Evolutionary conservation across 2,888 invertebrate species (phyloP).

Genomic region (Folsomia candida): DNA sequence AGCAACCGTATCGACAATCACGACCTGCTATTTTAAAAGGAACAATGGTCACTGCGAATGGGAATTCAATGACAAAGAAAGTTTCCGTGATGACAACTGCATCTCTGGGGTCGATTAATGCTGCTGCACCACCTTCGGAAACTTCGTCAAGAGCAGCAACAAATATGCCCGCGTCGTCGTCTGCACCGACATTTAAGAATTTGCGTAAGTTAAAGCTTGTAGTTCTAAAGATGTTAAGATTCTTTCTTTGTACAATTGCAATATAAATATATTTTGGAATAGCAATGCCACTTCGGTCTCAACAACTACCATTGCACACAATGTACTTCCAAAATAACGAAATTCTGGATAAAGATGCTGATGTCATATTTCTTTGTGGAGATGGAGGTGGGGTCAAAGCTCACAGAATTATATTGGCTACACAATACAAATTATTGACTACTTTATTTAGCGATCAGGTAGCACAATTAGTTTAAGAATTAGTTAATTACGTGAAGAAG

Average conservation of each 20-base stretch:
- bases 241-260: too few relatives aligned
- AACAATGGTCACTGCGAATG: neutral
- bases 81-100: too few relatives aligned
- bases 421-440: slow-evolving; percentile 44
- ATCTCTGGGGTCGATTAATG: too few relatives aligned
- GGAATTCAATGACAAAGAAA: too few relatives aligned
- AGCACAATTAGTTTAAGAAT: neutral
- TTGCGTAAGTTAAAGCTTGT: neutral
- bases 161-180: neutral
- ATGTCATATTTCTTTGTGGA: slow-evolving; percentile 44
- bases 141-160: too few relatives aligned
- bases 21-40: too few relatives aligned
- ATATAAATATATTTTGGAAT: slow-evolving; percentile 6
- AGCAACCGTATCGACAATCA: neutral
- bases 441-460: slow-evolving; percentile 48
- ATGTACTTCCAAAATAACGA: slow-evolving; percentile 32
- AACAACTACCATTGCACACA: slow-evolving; percentile 41
- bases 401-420: slow-evolving; percentile 46
- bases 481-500: neutral
- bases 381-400: slow-evolving; percentile 41
- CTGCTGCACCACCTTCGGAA: too few relatives aligned
- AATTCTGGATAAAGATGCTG: slow-evolving; percentile 41
- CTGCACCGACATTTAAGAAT: neutral
- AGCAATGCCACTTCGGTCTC: slow-evolving; percentile 43
- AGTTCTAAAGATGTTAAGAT: too few relatives aligned